Conservation (phyloP, 2,113 vertebrate species). For the Emydura subglobosa region DNA sequence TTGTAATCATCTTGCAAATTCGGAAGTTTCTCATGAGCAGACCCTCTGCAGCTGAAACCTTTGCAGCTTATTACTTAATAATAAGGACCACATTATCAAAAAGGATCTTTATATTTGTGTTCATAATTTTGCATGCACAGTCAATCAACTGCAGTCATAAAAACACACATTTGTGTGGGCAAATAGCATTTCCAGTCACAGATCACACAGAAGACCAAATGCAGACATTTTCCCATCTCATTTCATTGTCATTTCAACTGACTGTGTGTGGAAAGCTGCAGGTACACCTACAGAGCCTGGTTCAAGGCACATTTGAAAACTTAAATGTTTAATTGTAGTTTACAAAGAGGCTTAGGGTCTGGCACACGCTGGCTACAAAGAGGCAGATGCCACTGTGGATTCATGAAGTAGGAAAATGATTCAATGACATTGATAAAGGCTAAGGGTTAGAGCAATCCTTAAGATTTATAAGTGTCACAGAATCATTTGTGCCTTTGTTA, state of each 20-base stretch:
- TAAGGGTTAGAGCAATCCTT: neutral
- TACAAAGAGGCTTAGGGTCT: constrained; percentile 47
- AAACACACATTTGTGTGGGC: neutral
- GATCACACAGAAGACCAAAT: neutral
- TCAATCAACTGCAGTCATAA: neutral
- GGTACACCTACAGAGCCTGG: neutral
- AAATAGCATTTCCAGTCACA: neutral
- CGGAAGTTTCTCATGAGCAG: neutral
- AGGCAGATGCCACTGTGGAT: constrained; percentile 29
- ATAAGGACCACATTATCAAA: neutral
- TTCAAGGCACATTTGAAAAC: neutral
- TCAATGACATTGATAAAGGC: constrained; percentile 9
- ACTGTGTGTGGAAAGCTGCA: neutral
- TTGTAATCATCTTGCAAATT: neutral
- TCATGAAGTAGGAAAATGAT: constrained; percentile 19
- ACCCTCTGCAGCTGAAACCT: neutral
- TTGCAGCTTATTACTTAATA: neutral
- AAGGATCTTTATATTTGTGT: neutral
- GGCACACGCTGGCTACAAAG: constrained; percentile 16
- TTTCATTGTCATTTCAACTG: neutral
- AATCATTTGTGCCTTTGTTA: neutral
- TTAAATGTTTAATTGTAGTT: constrained; percentile 34
- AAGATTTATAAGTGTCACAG: neutral
- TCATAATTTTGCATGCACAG: neutral
- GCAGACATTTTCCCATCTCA: neutral